A percentile compares a stretch with the other conserved stretches of the same genome.
Conservation (phyloP, 2,797 vertebrate genomes). For the Numenius phaeopus region DNA sequence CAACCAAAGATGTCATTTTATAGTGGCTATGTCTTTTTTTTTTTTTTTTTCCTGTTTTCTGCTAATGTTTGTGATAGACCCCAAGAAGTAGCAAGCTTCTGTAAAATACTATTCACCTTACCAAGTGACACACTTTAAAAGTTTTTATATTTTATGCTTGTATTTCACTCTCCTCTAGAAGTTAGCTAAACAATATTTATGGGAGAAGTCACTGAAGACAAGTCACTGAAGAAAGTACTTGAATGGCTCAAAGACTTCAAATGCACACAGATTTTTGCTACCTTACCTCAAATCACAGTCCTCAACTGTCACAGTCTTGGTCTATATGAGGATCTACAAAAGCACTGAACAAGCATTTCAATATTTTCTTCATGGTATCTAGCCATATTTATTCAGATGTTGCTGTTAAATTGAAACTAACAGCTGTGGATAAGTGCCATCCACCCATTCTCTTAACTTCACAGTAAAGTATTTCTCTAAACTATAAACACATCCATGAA, state of each 20-base stretch:
- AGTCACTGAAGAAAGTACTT: neutral
- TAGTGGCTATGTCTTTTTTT: neutral
- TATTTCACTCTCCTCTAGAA: neutral
- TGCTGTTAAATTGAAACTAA: neutral
- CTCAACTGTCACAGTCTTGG: neutral
- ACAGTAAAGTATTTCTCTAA: neutral
- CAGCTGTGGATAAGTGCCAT: neutral
- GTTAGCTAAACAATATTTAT: neutral
- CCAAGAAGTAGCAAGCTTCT: too few species aligned
- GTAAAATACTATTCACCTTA: neutral
- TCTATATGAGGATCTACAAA: neutral
- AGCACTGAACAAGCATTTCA: neutral
- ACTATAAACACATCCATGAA: neutral
- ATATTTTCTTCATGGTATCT: neutral
- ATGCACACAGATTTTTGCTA: neutral
- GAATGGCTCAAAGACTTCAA: neutral
- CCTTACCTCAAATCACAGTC: neutral
- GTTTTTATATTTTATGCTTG: neutral
- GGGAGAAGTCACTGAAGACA: neutral
- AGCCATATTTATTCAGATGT: neutral
- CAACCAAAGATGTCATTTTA: neutral
- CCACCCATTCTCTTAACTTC: neutral
- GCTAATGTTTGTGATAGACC: neutral
- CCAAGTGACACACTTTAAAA: neutral
- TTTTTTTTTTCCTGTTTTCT: neutral